Percentiles rank a stretch among this genome's conserved stretches.
Evolutionary conservation across 2,888 invertebrate species (phyloP).

Genomic region (Acrobasis suavella): DNA sequence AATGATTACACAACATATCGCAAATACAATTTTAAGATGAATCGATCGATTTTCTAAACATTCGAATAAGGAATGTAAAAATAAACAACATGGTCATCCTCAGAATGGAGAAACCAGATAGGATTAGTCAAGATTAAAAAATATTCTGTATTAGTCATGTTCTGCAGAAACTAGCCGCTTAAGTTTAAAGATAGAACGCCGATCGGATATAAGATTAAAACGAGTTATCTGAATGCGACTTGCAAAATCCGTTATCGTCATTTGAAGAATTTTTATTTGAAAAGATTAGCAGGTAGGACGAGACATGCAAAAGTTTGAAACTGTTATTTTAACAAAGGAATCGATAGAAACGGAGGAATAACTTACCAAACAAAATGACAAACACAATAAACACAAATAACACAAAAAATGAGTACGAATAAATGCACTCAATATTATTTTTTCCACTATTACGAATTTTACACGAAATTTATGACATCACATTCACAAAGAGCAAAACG

Average conservation of each 20-base stretch:
- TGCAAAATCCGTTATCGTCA: not conserved
- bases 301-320: conserved; percentile 13
- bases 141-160: conserved; percentile 24
- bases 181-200: conserved; percentile 1
- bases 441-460: conserved; percentile 44
- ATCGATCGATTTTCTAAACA: not conserved
- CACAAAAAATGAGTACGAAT: conserved; percentile 24
- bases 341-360: not conserved
- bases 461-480: conserved; percentile 58
- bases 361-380: conserved; percentile 14
- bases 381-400: conserved; percentile 26
- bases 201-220: conserved; percentile 12
- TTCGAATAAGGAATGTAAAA: not conserved
- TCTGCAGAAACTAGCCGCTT: not conserved
- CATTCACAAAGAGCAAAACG: conserved; percentile 58
- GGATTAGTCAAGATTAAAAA: conserved; percentile 4
- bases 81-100: conserved; percentile 1
- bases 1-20: conserved; percentile 4
- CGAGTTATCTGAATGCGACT: not conserved
- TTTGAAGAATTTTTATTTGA: conserved; percentile 11
- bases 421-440: conserved; percentile 36
- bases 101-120: not conserved
- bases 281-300: conserved; percentile 15
- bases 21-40: not conserved
- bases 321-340: not conserved